These are phyloP conservation scores for Pteronura brasiliensis DNA, from an alignment of 2,113 vertebrate species.

Conservation along the genomic window DNA sequence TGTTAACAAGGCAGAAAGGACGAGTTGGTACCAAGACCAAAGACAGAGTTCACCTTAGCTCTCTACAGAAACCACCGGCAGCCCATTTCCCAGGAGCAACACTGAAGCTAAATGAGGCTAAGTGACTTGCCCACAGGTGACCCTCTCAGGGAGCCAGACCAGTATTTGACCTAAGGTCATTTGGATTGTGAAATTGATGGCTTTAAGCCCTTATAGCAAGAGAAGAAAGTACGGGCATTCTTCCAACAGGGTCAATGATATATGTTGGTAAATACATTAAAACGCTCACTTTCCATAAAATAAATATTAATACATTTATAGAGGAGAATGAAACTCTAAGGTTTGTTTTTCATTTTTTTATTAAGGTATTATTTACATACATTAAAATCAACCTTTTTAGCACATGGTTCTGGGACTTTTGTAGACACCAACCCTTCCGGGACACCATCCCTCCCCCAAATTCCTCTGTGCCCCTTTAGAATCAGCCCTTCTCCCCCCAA, in stretches of 20 bases:
- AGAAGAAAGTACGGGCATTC: background rate
- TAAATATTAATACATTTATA: conserved; percentile 7
- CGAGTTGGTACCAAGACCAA: background rate
- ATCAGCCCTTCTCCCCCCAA: background rate
- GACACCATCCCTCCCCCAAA: background rate
- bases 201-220: background rate
- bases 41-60: background rate
- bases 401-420: background rate
- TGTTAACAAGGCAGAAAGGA: background rate
- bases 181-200: background rate
- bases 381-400: background rate
- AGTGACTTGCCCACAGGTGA: background rate
- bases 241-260: background rate
- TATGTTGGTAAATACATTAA: background rate
- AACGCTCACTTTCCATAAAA: background rate
- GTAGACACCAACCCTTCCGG: background rate
- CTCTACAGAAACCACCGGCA: background rate
- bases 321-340: background rate
- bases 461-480: background rate
- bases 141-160: background rate
- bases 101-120: background rate
- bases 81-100: background rate
- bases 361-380: background rate
- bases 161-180: background rate
- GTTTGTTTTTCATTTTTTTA: background rate